Evolutionary conservation across 2,888 invertebrate species (phyloP).

Genomic region (Parelbella ahira): DNA sequence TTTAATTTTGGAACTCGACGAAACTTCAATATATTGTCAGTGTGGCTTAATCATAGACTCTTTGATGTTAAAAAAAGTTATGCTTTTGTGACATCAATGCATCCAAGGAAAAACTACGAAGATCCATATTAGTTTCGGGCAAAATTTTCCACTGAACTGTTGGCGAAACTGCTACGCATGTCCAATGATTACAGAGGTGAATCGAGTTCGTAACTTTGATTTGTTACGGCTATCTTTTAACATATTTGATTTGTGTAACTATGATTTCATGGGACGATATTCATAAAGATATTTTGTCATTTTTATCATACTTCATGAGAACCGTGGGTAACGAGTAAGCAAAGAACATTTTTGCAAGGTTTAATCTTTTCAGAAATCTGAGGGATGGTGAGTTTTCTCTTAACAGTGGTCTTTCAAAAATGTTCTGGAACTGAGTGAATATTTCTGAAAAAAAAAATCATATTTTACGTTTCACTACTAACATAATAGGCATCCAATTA

Average conservation of each 20-base stretch:
- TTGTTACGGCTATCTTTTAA: constrained; percentile 47
- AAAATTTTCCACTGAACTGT: constrained; percentile 64
- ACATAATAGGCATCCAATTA: too few species aligned
- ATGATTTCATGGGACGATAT: constrained; percentile 9
- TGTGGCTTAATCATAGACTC: constrained; percentile 67
- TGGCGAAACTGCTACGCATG: constrained; percentile 49
- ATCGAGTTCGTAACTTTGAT: constrained; percentile 28
- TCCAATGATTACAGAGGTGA: constrained; percentile 18
- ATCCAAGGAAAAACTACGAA: constrained; percentile 63
- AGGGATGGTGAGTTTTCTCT: constrained; percentile 69
- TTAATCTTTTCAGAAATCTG: constrained; percentile 69
- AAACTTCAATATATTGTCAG: constrained; percentile 52
- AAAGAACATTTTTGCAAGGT: constrained; percentile 67
- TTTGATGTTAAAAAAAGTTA: constrained; percentile 40
- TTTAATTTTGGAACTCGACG: constrained; percentile 32
- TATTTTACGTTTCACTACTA: constrained; percentile 4
- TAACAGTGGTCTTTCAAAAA: constrained; percentile 59
- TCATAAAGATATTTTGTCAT: too few species aligned
- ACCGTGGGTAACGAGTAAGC: too few species aligned
- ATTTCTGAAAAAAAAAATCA: constrained; percentile 40
- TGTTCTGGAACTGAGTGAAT: constrained; percentile 60
- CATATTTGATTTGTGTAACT: constrained; percentile 41
- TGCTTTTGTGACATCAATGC: constrained; percentile 65
- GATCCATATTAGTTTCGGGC: constrained; percentile 65
- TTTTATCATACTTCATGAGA: too few species aligned